These are phyloP conservation scores for Hirtodrosophila alboralis DNA, from an alignment of 2,888 invertebrate species.

Conservation along the genomic window DNA sequence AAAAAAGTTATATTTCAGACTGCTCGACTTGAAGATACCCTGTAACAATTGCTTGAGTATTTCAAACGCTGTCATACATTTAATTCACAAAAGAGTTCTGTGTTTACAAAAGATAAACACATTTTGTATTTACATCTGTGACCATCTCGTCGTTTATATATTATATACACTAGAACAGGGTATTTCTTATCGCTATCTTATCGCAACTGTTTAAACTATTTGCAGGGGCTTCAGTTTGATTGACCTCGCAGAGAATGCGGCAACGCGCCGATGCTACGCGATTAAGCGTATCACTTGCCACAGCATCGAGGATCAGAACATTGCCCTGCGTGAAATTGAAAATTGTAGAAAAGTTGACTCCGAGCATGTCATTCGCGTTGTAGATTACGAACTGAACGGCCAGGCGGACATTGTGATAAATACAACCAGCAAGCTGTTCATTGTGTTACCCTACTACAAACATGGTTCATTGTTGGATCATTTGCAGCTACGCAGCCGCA, in stretches of 20 bases:
- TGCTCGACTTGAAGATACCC: background rate
- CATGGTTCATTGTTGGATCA: slow-evolving; percentile 90
- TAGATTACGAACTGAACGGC: slow-evolving; percentile 88
- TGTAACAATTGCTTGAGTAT: background rate
- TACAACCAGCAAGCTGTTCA: slow-evolving; percentile 88
- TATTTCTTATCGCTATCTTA: slow-evolving; percentile 38
- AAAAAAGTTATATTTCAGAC: too few relatives aligned
- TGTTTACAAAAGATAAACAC: too few relatives aligned
- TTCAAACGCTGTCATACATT: too few relatives aligned
- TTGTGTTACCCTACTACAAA: slow-evolving; percentile 91
- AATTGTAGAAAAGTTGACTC: slow-evolving; percentile 89
- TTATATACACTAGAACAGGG: too few relatives aligned
- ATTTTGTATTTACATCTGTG: too few relatives aligned
- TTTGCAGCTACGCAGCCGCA: slow-evolving; percentile 86
- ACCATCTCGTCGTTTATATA: too few relatives aligned
- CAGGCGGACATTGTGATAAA: slow-evolving; percentile 88
- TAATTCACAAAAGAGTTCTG: too few relatives aligned
- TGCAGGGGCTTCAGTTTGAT: slow-evolving; percentile 92
- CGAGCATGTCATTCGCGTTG: slow-evolving; percentile 89
- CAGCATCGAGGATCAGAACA: slow-evolving; percentile 89
- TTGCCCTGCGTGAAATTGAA: slow-evolving; percentile 90
- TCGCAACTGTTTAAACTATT: slow-evolving; percentile 17
- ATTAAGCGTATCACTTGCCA: slow-evolving; percentile 93
- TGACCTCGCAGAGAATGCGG: slow-evolving; percentile 89
- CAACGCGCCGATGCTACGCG: slow-evolving; percentile 88